These are phyloP conservation scores for Micrasema minimum DNA, from an alignment of 1,140 invertebrate genomes.

Conservation along the genomic window DNA sequence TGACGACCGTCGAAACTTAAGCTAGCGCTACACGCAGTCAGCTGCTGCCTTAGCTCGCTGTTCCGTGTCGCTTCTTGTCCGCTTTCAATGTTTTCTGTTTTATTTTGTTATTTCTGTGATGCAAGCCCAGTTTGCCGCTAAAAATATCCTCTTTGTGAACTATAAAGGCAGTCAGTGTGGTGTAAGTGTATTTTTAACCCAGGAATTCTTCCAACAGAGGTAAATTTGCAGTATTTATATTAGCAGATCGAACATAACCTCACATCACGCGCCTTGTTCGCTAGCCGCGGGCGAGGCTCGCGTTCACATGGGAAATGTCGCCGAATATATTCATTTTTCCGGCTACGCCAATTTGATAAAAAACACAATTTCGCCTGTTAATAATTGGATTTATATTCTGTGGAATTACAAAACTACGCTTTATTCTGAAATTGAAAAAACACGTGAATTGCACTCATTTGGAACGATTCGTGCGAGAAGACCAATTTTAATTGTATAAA, in stretches of 20 bases:
- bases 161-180: constrained; percentile 53
- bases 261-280: constrained; percentile 52
- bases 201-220: constrained; percentile 34
- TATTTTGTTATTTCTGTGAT: constrained; percentile 69
- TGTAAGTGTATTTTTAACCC: constrained; percentile 56
- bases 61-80: constrained; percentile 69
- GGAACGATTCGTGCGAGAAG: constrained; percentile 46
- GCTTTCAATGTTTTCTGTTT: constrained; percentile 70
- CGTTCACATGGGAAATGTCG: constrained; percentile 42
- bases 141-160: constrained; percentile 51
- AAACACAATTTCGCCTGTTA: too few species aligned
- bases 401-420: not conserved
- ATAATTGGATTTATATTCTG: too few species aligned
- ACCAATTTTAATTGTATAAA: constrained; percentile 54
- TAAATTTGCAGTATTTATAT: constrained; percentile 47
- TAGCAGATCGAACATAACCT: constrained; percentile 44
- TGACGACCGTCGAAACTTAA: constrained; percentile 59
- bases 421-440: constrained; percentile 18
- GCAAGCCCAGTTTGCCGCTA: constrained; percentile 58
- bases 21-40: constrained; percentile 61
- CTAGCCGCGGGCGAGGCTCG: constrained; percentile 53
- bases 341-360: too few species aligned
- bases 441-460: constrained; percentile 37
- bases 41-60: constrained; percentile 68
- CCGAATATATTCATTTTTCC: constrained; percentile 30